Base-by-base conservation (phyloP, 2,888 invertebrate species). In the Drosophila mimica region DNA sequence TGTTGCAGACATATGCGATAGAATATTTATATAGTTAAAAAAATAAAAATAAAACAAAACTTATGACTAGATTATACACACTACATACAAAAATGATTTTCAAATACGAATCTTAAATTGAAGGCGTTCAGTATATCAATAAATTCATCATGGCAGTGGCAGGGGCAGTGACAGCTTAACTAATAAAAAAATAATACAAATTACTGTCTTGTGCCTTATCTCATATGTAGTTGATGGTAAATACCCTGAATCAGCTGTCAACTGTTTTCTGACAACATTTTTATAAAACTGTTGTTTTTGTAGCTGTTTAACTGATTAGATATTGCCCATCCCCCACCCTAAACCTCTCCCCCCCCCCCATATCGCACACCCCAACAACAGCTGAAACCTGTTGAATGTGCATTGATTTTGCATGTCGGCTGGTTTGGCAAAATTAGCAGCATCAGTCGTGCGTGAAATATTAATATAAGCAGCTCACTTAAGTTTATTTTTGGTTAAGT, bases 381-480 rank as follows among this genome's bases (percentile, higher is more conserved):
- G 28, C 3, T 30, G n/a, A 31, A 7, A 40, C 30, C 30, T 40
- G 5, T 4, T 36, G 31, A 28, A 31, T 43, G 28, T 33, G 25
- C 54, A 54, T 59, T 66, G 58, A 46, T 49, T 59, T 59, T 48
- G 28, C 40, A 28, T 38, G 28, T 53, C 40, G 52, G 57, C 30
- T 31, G 9, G 64, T 13, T 52, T 17, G 30, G 11, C 4, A 48
- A 57, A 60, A 56, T 63, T 67, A 63, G 34, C 56, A 20, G 8
- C 54, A 43, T 74, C 74, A 70, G 62, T 34, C 74, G 51, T 31
- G 70, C 76, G 48, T 78, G 65, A 60, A 76, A 60, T 60, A 28
- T 46, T 25, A 46, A 25, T 25, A 33, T 52, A 28, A 34, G n/a
- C 13, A 31, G 48, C 30, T 28, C 20, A 25, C n/a, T 46, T 13